A percentile compares a stretch with the other conserved stretches of the same genome.
phyloP scores from a whole-genome alignment of 2,888 invertebrate genomes.

The Fabriciana adippe region DNA sequence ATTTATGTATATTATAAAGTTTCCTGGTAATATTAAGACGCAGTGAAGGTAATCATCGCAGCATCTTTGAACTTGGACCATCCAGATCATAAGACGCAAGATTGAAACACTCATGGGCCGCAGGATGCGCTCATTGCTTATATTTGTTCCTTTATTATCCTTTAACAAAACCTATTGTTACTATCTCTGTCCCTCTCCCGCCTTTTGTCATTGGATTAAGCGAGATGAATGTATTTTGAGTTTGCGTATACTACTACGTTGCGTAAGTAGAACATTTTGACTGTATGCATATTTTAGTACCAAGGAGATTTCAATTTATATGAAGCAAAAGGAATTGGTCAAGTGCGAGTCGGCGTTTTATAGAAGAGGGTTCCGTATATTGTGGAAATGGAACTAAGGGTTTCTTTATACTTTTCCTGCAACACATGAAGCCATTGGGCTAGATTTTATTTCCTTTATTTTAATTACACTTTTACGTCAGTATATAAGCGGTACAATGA shows the following conservation, averaged over 20 bases:
- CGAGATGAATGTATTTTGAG: conserved; percentile 24
- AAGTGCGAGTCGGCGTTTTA: no score
- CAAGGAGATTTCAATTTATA: neutral
- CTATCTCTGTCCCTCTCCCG: conserved; percentile 29
- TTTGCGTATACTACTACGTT: neutral
- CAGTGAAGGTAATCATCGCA: neutral
- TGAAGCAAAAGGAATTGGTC: no score
- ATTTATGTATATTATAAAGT: no score
- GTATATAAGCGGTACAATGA: no score
- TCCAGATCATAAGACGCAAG: conserved; percentile 35
- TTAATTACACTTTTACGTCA: no score
- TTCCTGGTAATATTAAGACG: no score
- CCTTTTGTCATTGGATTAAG: conserved; percentile 32
- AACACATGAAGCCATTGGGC: no score
- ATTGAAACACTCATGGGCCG: conserved; percentile 47
- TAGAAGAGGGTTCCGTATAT: no score
- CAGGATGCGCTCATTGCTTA: conserved; percentile 64
- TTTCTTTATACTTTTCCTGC: no score
- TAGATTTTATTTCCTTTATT: no score
- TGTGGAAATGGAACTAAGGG: no score
- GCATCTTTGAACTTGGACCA: conserved; percentile 23
- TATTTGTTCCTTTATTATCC: conserved; percentile 54
- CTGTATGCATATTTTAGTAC: conserved; percentile 8
- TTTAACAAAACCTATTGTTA: conserved; percentile 43
- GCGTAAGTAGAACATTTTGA: conserved; percentile 11